Evolutionary conservation across 1,140 invertebrate genomes (phyloP), one percentile per base, ranked within the genome.

Genomic region (Maniola jurtina): DNA sequence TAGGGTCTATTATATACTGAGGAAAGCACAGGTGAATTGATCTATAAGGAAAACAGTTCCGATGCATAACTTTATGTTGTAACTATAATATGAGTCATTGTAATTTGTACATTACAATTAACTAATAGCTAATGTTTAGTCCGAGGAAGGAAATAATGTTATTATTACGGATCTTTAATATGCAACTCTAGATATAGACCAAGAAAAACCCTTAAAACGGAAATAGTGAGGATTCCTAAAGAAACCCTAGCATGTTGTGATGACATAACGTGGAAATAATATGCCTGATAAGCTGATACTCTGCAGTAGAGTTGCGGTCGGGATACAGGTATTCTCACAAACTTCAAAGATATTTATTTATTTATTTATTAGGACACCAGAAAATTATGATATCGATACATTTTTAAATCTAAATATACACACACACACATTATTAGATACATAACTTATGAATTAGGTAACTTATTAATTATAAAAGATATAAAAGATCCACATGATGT

Each of bases 71-170:
- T 45, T 45, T 45, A 45, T 45, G 5, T 2, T n/a, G 5, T 11
- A n/a, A 11, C 1, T 11, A 11, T 45, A 45, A 45, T 45, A 45
- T 8, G 42, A 5, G 13, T n/a, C 42, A 45, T 13, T 45, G 42
- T 45, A 13, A 45, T 13, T 45, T 45, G 42, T 45, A 45, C 10
- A 5, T 8, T 13, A 13, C 13, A n/a, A 45, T 45, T 45, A 11
- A 1, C 13, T 45, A 45, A 25, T 25, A 11, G 56, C n/a, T 54
- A 16, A 16, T 42, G n/a, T 54, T 62, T 35, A 33, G 2, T 25
- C 16, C 42, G 15, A 55, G 40, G 35, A 62, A 52, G 33, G 38
- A 64, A 40, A 64, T 16, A 16, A 14, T 8, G 10, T 47, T 25
- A 64, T 9, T 45, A 38, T 38, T 38, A 38, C 38, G 4, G 1